Evolutionary conservation across 1,140 invertebrate species (phyloP), one percentile per base, ranked within the genome.

Genomic region (Penaeus vannamei): DNA sequence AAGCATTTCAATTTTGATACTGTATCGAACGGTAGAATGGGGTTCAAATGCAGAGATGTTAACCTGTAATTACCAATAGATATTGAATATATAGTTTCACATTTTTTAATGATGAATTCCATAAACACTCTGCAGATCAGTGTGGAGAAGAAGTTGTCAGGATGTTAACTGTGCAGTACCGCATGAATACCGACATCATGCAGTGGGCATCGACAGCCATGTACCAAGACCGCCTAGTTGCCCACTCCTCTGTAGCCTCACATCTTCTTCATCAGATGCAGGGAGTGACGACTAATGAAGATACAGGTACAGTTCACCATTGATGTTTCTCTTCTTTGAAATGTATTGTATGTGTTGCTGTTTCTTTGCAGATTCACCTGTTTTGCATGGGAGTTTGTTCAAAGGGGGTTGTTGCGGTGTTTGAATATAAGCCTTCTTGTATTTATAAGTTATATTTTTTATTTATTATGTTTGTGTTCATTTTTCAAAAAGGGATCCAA

Each of bases 121-220:
- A 72, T 17, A 72, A 72, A 26, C 32, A 1, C 20, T 36, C 62
- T 84, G 17, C 86, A 90, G 92, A 93, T 66, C 91, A 93, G 61
- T 92, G 94, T 91, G 93, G 93, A 46, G 92, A 93, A 14, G 90
- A 92, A 22, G 93, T 93, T 62, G 92, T 93, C 14, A 92, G 92
- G 29, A 94, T 95, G 93, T 91, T 95, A 76, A 94, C 93, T 0
- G 93, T 92, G 59, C 95, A 95, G 92, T 95, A 95, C 92, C 93
- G 95, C 84, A 95, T 95, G 95, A 93, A 95, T 91, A 91, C 93
- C 77, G 90, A 93, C 86, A 95, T 95, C 83, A 95, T 95, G 95
- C 88, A 93, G 2, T 95, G 93, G 94, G 92, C 94, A 17, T 95
- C 94, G 8, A 88, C 93, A 8, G 91, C 93, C 59, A 91, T 95